These are phyloP conservation scores for Exaiptasia diaphana DNA, from an alignment of 64 coral and sea anemone species.

Conservation along the genomic window DNA sequence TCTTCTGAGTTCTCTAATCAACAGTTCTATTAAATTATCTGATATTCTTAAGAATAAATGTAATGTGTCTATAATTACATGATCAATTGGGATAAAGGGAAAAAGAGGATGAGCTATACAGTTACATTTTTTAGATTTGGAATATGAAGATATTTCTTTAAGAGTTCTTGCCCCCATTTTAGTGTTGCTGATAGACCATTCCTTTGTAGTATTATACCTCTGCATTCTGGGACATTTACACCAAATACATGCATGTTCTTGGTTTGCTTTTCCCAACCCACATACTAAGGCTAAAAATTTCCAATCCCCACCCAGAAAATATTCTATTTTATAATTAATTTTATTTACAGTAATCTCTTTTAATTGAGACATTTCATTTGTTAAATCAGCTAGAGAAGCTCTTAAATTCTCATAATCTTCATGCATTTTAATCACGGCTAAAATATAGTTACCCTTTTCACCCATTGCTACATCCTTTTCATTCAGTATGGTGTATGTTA, in stretches of 20 bases:
- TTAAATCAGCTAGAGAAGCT: constrained; percentile 23
- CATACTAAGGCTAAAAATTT: constrained; percentile 58
- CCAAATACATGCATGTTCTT: constrained; percentile 70
- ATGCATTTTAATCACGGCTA: constrained; percentile 34
- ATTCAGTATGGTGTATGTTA: constrained; percentile 49
- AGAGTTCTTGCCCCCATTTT: constrained; percentile 46
- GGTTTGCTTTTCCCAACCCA: constrained; percentile 42
- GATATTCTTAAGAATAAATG: constrained; percentile 58
- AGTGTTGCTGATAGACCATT: constrained; percentile 39
- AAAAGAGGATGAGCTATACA: constrained; percentile 25
- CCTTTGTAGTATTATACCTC: constrained; percentile 27
- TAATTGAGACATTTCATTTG: constrained; percentile 53
- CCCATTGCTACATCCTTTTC: constrained; percentile 54
- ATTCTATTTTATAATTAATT: constrained; percentile 30
- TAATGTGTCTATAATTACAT: constrained; percentile 58
- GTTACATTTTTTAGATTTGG: constrained; percentile 36
- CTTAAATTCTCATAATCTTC: constrained; percentile 36
- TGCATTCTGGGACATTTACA: constrained; percentile 55
- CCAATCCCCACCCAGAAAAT: constrained; percentile 60
- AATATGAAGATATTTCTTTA: constrained; percentile 24
- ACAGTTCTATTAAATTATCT: constrained; percentile 62
- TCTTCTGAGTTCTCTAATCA: constrained; percentile 49
- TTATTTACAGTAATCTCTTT: constrained; percentile 37
- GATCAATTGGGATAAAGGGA: constrained; percentile 49
- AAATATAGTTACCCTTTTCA: constrained; percentile 56